Evolutionary conservation across 2,888 invertebrate genomes (phyloP).

Genomic region (Conus canariensis): DNA sequence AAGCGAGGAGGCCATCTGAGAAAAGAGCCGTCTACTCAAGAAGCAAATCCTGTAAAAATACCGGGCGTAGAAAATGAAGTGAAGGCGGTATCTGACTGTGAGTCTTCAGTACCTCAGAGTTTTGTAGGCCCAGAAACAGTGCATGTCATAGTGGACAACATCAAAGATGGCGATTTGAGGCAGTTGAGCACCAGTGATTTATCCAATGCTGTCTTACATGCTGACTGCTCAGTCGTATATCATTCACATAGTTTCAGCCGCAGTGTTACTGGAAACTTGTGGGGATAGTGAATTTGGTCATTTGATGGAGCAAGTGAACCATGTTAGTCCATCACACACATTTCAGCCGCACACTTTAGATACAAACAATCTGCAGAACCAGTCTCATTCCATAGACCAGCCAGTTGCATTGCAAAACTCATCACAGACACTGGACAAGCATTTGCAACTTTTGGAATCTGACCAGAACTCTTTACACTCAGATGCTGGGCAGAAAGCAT

Average conservation of each 20-base stretch:
- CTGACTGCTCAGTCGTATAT: background rate
- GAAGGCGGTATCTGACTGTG: background rate
- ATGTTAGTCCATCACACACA: background rate
- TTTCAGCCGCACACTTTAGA: background rate
- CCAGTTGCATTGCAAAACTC: background rate
- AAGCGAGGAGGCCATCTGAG: background rate
- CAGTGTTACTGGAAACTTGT: background rate
- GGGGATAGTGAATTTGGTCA: background rate
- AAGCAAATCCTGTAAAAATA: background rate
- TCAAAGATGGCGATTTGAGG: background rate
- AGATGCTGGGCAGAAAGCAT: background rate
- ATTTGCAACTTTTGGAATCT: background rate
- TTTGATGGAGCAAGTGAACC: background rate
- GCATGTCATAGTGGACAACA: slow-evolving; percentile 18
- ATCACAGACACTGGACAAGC: background rate
- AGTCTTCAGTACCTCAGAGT: background rate
- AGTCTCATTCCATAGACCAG: background rate
- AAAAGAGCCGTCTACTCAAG: background rate
- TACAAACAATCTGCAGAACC: slow-evolving; percentile 4
- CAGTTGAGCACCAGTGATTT: background rate
- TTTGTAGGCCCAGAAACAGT: background rate
- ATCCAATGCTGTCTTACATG: background rate
- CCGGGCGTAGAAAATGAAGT: background rate
- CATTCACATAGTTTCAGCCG: background rate
- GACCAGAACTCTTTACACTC: background rate